These are phyloP conservation scores for Geotrupes spiniger DNA, from an alignment of 2,888 invertebrate species.

Conservation along the genomic window DNA sequence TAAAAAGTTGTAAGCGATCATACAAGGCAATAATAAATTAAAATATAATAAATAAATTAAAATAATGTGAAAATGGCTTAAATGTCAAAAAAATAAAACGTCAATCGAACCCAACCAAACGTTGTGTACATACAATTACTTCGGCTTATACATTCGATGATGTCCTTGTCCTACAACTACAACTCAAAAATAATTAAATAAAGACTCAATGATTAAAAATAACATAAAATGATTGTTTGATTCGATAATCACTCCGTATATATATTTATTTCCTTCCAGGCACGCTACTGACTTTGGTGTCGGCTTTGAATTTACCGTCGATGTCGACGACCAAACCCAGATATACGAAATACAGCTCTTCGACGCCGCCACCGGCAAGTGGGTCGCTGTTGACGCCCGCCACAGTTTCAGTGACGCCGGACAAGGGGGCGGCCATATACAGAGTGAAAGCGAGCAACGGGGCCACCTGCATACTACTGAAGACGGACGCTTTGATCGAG, in stretches of 20 bases:
- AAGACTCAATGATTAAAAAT: no score
- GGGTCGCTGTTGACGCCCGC: constrained; percentile 28
- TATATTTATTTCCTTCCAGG: constrained; percentile 13
- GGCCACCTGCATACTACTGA: constrained; percentile 75
- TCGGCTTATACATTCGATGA: no score
- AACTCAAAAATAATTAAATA: no score
- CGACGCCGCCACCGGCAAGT: constrained; percentile 29
- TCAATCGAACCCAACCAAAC: no score
- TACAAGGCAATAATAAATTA: no score
- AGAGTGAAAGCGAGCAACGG: constrained; percentile 67
- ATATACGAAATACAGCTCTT: constrained; percentile 64
- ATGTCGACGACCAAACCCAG: constrained; percentile 55
- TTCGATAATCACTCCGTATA: background rate
- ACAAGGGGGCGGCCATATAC: constrained; percentile 54
- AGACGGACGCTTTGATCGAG: constrained; percentile 70
- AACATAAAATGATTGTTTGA: no score
- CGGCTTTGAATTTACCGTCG: constrained; percentile 38
- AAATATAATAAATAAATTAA: no score
- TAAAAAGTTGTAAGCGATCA: no score
- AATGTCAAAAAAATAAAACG: no score
- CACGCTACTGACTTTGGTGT: constrained; percentile 21
- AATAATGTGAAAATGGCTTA: no score
- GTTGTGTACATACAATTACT: no score
- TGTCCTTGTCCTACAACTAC: no score
- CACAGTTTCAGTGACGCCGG: constrained; percentile 21